Evolutionary conservation across 2,888 invertebrate genomes (phyloP), one percentile per base, ranked within the genome.

Genomic region (Poecilus cupreus): DNA sequence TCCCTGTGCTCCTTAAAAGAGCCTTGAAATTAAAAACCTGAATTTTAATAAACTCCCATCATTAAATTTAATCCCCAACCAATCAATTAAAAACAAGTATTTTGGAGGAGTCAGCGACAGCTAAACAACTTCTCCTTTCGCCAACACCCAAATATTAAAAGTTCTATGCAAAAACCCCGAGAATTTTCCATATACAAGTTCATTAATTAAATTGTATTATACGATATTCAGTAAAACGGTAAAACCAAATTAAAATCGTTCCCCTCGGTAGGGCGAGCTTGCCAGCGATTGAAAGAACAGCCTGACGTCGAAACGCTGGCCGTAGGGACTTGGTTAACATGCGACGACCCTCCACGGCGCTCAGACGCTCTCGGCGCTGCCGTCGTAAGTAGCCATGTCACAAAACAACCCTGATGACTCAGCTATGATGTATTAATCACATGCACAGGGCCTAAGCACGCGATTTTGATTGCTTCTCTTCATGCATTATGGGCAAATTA

Each of bases 191-290:
- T 64, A 78, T 51, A 70, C 68, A 46, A 79, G 49, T 79, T 79
- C 79, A 79, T 79, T 79, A 79, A 68, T 70, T 49, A 51, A 79
- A 68, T 68, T 79, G 68, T 70, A 79, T 79, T 79, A 79, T 79
- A 70, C 68, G 49, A 51, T 49, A 70, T 79, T 79, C 37, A 49
- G 18, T 78, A 64, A 46, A 79, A 79, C 54, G 79, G 37, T 70
- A 13, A 49, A 79, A 32, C 51, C 54, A 79, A 79, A 79, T 79
- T 79, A 79, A 79, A 79, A 79, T 51, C 49, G 32, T 24, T 46
- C 64, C 43, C 64, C 46, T 26, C 37, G 57, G 51, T 37, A 20
- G 57, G 26, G 13, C 78, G 18, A 11, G 26, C 26, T 60, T 26
- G 22, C 22, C 39, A 5, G 60, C 26, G 60, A 11, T 60, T 60